Evolutionary conservation across 1,140 invertebrate species (phyloP), one percentile per base, ranked within the genome.

Genomic region (Contarinia nasturtii): DNA sequence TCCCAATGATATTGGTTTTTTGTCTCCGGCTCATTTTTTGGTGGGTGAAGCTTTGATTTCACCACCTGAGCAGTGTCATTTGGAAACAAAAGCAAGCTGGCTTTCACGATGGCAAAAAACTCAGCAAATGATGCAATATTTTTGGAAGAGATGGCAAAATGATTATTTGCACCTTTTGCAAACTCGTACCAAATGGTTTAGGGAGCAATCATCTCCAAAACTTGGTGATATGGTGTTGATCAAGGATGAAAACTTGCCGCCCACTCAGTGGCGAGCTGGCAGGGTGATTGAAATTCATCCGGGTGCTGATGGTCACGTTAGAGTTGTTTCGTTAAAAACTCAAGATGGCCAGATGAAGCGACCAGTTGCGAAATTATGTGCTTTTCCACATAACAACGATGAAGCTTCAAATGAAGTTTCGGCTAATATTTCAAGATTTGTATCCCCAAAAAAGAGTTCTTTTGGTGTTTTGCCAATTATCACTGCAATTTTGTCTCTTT

Each of bases 1-100:
- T 41, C 47, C 52, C 10, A 49, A 53, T 20, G 59, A 61, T 33
- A 44, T 51, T 10, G 11, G 15, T 2, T 41, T 34, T 7, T 49
- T 64, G 8, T 62, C 59, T 21, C 57, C 61, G 48, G 57, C 55
- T 18, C 60, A 65, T 51, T 65, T 66, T 47, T 45, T 65, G 4
- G 55, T 63, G 8, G 61, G 63, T 1, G 50, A 54, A 36, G 55
- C 57, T 0, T 43, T 65, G 14, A 47, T 38, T 22, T 38, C 46
- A 20, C 18, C 44, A 2, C 49, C 42, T 15, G 21, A 48, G 21
- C 34, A 41, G 20, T 21, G 44, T 22, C 15, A 17, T 7, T 4
- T 14, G 4, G 14, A 19, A 8, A 27, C 42, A 11, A 11, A 33
- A 44, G 33, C 22, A 1, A 17, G 8, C 5, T 38, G 33, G 14